Base-by-base conservation (phyloP, 2,113 vertebrate genomes). In the Cricetomys ansorgei region DNA sequence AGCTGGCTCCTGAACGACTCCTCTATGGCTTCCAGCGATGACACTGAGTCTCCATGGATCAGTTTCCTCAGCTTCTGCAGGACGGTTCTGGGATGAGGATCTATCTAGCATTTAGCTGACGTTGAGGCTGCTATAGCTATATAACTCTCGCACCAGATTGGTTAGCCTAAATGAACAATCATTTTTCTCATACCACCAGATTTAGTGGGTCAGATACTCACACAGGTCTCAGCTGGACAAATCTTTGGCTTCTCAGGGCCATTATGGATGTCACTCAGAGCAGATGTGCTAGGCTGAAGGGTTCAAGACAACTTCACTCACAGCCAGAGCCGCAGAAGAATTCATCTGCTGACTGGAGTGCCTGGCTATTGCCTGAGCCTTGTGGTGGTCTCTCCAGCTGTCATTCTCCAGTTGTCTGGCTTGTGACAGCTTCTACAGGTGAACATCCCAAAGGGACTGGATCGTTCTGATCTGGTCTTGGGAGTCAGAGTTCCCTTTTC, bases 1-100 rank as follows among this genome's bases (percentile, higher is more conserved):
- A 86, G 89, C 59, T 92, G 11, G 31, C 72, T 94, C 29, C 7
- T 70, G 62, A 50, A 31, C 23, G n/a, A n/a, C 79, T 86, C 65
- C 21, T 57, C 76, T 81, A 59, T 43, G 25, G 59, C 48, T 90
- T 43, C 40, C 57, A 79, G 15, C 48, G 88, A 87, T 76, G 62
- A 89, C 16, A 4, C 19, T 85, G 88, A 50, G 75, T 93, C 86
- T 88, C 92, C 92, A 45, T 89, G 64, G 31, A 72, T 86, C 31
- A 76, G 25, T 90, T 96, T 97, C 89, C 85, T 93, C 65, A 64
- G 57, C n/a, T 65, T 62, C 92, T 89, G 69, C 19, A 27, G 13
- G 10, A 15, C 0, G 59, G 57, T 64, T 62, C 27, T 34, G 19
- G n/a, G 50, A 73, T 43, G 70, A 19, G 59, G 88, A 59, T 95